Evolutionary conservation across 2,113 vertebrate genomes (phyloP).

Genomic region (Pachycephala philippinensis): DNA sequence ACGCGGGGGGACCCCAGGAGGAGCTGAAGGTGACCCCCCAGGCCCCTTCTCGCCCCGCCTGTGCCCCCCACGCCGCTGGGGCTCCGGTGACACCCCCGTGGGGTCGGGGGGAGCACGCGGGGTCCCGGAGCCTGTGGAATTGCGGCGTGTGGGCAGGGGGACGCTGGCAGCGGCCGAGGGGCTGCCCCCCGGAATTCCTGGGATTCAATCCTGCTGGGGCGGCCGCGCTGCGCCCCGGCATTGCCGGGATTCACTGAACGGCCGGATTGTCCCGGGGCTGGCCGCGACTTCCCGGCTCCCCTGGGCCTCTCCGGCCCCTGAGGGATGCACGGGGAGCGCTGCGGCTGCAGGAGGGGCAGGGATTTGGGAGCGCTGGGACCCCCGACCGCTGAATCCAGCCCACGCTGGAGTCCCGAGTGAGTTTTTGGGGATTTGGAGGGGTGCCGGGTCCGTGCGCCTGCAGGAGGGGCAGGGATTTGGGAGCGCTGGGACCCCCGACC

Average conservation of each 20-base stretch:
- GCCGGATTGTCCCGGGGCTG: neutral
- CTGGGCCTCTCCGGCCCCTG: neutral
- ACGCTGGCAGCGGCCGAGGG: neutral
- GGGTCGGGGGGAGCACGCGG: fast-evolving
- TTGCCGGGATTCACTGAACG: neutral
- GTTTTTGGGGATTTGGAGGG: neutral
- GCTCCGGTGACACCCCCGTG: neutral
- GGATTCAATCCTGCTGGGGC: neutral
- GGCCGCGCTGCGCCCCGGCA: neutral
- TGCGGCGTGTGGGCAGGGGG: neutral
- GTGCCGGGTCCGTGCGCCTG: too few relatives aligned
- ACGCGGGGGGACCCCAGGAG: fast-evolving
- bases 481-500: fast-evolving
- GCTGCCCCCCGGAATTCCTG: conserved; percentile 2
- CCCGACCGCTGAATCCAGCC: fast-evolving
- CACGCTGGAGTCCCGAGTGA: neutral
- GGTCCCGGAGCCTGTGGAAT: neutral
- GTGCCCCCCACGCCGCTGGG: neutral
- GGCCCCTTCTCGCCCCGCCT: fast-evolving
- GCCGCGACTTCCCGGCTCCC: fast-evolving
- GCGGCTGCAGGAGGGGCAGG: neutral
- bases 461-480: neutral
- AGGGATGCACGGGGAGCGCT: fast-evolving
- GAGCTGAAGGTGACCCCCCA: neutral
- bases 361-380: neutral